These are phyloP conservation scores for Oxystoma pomonae DNA, from an alignment of 2,888 invertebrate genomes.

Conservation along the genomic window DNA sequence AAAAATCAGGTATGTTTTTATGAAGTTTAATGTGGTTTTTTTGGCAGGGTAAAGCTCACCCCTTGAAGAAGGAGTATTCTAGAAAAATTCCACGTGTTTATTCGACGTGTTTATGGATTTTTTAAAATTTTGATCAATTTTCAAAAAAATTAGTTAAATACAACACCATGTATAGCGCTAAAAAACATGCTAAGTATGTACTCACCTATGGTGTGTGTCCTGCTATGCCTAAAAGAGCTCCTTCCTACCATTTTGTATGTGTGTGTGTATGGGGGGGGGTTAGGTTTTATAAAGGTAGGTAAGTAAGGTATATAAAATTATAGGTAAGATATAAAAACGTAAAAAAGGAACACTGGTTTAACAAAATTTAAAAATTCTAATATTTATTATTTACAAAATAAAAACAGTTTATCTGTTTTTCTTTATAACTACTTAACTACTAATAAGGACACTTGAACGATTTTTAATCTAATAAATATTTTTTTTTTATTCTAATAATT, in stretches of 20 bases:
- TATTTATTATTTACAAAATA: too few species aligned
- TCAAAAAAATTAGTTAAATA: too few species aligned
- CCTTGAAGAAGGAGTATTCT: too few species aligned
- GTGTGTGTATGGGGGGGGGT: background rate
- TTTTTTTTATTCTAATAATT: background rate
- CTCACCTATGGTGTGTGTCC: constrained; percentile 43
- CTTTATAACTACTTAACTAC: background rate
- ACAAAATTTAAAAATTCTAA: background rate
- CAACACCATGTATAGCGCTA: too few species aligned
- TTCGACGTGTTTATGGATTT: too few species aligned
- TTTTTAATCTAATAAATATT: background rate
- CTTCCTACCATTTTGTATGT: constrained; percentile 41
- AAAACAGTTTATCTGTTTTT: too few species aligned
- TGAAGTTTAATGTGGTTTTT: too few species aligned
- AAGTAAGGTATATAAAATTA: constrained; percentile 6
- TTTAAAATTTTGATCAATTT: too few species aligned
- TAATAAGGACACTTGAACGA: background rate
- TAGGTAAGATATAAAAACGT: constrained; percentile 11
- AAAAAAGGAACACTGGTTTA: background rate
- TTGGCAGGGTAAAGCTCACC: too few species aligned
- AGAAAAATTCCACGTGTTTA: too few species aligned
- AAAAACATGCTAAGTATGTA: too few species aligned
- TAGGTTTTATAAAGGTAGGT: constrained; percentile 12
- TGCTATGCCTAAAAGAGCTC: constrained; percentile 41
- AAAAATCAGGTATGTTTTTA: too few species aligned